Conservation (phyloP, 2,113 vertebrate species). For the Poecilia latipinna region DNA sequence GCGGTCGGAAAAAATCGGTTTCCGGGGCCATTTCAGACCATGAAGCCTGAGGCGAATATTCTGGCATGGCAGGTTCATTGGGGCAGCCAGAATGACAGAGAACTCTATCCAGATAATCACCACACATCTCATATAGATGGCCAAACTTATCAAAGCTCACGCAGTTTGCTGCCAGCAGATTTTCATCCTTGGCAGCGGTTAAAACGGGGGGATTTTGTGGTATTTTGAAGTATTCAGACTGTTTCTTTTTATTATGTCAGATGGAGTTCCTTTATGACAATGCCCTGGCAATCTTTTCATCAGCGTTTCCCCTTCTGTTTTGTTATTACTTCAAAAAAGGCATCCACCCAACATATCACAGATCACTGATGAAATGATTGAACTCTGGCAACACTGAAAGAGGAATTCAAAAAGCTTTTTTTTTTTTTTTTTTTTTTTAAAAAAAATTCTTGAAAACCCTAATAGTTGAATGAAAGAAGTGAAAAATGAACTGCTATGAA, state of each 20-base stretch:
- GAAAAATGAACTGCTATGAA: neutral
- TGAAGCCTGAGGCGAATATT: constrained; percentile 61
- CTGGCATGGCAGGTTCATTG: constrained; percentile 62
- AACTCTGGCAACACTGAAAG: neutral
- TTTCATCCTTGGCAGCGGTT: constrained; percentile 68
- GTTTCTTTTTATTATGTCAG: constrained; percentile 53
- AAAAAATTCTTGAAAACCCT: too few species aligned
- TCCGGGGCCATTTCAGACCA: constrained; percentile 58
- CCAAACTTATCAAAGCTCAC: constrained; percentile 70
- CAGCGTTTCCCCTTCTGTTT: constrained; percentile 24
- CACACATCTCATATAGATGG: constrained; percentile 71
- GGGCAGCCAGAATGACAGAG: constrained; percentile 68
- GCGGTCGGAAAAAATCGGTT: constrained; percentile 56
- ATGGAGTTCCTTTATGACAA: constrained; percentile 31
- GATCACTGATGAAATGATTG: neutral
- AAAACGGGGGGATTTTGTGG: constrained; percentile 64
- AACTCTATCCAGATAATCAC: constrained; percentile 72
- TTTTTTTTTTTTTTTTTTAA: too few species aligned
- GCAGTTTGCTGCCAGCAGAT: constrained; percentile 62
- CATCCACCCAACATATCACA: neutral
- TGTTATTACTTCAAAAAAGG: neutral
- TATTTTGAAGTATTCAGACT: constrained; percentile 52
- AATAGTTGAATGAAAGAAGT: neutral
- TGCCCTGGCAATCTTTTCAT: constrained; percentile 40
- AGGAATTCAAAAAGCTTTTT: neutral